Evolutionary conservation across 2,797 vertebrate species (phyloP), one percentile per base, ranked within the genome.

Genomic region (Hyperoplus lanceolatus): DNA sequence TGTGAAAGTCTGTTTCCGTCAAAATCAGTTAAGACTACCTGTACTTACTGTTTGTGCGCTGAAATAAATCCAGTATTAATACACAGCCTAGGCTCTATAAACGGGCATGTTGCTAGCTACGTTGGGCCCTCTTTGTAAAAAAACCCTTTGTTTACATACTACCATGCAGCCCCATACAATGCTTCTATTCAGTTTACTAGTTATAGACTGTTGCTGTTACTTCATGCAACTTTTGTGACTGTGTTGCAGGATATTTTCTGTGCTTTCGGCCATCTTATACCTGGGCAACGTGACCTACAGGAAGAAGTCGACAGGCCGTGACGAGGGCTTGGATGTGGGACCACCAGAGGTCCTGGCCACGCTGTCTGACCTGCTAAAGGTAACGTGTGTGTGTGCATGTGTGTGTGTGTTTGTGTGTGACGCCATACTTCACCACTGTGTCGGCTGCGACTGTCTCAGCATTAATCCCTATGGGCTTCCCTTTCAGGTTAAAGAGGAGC

Each of bases 251-350:
- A 99, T 99, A 85, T 99, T 99, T 91, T 97, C 97, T 1, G 86
- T 99, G 61, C 96, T 99, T 50, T 99, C 98, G 0, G 98, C 98
- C 71, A 99, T 99, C 91, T 93, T 99, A 80, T 99, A 99, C 91
- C 93, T 99, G 88, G 98, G 98, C 71, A 99, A 99, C 0, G 95
- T 99, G 87, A 97, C 96, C 0, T 99, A 99, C 89, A 96, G 91
- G 87, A 96, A 94, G 83, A 97, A 96, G 90, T 95, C 98, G 3
- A 96, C 95, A 0, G 98, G 97, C 58, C 94, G 98, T 39, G 98
- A 99, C 0, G 98, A 99, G 82, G 98, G 97, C 0, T 86, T 99
- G 88, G 97, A 99, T 0, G 97, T 99, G 1, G 98, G 98, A 15
- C 98, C 98, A 1, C 96, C 97, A 0, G 97, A 98, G 83, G 97